Evolutionary conservation across 2,113 vertebrate species (phyloP).

Genomic region (Dipodomys spectabilis): DNA sequence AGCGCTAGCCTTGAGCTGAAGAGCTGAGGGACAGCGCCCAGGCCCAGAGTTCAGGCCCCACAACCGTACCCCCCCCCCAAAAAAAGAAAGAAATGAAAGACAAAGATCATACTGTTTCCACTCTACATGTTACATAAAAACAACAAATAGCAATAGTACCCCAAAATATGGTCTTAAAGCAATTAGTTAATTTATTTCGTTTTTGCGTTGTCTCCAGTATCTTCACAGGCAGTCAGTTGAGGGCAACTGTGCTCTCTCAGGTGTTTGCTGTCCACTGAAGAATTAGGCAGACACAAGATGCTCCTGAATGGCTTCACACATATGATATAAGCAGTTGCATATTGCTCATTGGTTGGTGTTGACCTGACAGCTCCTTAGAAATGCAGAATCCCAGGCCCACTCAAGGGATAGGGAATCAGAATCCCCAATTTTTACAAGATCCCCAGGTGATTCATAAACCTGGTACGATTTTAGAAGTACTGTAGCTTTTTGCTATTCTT

Average conservation of each 20-base stretch:
- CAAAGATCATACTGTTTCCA: background rate
- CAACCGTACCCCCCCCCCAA: no score
- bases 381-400: background rate
- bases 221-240: background rate
- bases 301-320: background rate
- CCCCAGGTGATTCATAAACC: conserved; percentile 14
- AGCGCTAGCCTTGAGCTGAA: no score
- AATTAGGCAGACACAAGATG: background rate
- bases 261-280: background rate
- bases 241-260: background rate
- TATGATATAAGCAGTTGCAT: background rate
- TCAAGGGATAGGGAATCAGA: background rate
- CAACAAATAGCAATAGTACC: background rate
- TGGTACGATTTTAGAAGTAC: conserved; percentile 19
- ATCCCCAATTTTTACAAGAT: conserved; percentile 39
- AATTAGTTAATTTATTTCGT: background rate
- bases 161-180: background rate
- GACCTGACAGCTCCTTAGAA: background rate
- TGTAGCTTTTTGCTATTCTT: conserved; percentile 38
- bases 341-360: background rate
- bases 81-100: conserved; percentile 23
- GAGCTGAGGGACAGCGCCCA: no score
- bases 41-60: no score
- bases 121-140: background rate
- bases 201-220: background rate